These are phyloP conservation scores for Etheostoma nigrum DNA, from an alignment of 2,797 vertebrate genomes.

Conservation along the genomic window DNA sequence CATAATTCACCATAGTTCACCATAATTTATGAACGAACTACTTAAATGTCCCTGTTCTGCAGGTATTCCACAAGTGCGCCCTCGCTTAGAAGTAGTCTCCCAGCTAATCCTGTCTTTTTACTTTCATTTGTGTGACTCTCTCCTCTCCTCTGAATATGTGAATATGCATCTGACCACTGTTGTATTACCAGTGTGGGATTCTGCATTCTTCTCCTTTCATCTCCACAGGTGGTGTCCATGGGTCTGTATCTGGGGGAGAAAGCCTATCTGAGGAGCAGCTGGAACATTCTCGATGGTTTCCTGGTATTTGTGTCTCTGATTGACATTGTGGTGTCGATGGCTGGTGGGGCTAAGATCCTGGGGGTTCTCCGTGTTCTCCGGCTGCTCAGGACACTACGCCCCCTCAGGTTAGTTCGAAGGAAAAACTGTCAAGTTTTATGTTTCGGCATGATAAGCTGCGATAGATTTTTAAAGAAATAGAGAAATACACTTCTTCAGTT, in stretches of 20 bases:
- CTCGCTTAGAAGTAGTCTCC: too few relatives aligned
- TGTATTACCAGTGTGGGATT: neutral
- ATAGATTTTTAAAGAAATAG: too few relatives aligned
- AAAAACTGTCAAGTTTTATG: too few relatives aligned
- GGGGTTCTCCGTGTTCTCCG: constrained; percentile 95
- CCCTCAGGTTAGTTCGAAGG: constrained; percentile 87
- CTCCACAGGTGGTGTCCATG: constrained; percentile 92
- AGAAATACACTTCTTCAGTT: too few relatives aligned
- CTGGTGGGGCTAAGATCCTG: constrained; percentile 96
- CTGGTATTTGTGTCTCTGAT: constrained; percentile 96
- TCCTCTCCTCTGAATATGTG: constrained; percentile 34
- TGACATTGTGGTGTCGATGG: constrained; percentile 97
- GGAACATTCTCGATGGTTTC: constrained; percentile 97
- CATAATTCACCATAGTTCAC: too few relatives aligned
- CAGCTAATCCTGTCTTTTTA: too few relatives aligned
- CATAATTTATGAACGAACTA: too few relatives aligned
- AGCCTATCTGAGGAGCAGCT: constrained; percentile 96
- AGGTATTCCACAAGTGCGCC: too few relatives aligned
- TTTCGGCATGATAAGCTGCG: too few relatives aligned
- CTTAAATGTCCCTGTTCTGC: too few relatives aligned
- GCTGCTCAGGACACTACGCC: constrained; percentile 93
- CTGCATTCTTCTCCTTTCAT: constrained; percentile 17
- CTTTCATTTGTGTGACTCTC: constrained; percentile 10
- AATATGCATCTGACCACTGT: neutral
- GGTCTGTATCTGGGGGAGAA: constrained; percentile 93